These are phyloP conservation scores for Lamellibrachia columna DNA, from an alignment of 2,888 invertebrate species.

Conservation along the genomic window DNA sequence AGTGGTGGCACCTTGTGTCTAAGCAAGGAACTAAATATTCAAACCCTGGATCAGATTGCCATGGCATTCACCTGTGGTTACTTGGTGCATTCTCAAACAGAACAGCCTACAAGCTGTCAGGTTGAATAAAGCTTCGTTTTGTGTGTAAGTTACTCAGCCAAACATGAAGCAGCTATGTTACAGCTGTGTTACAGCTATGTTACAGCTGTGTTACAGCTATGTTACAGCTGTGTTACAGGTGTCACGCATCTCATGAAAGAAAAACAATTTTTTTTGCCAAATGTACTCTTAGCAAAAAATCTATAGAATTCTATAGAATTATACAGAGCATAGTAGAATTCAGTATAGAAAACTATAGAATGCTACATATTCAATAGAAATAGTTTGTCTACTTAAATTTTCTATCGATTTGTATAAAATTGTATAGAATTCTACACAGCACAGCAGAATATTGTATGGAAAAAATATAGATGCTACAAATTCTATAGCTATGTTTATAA, in stretches of 20 bases:
- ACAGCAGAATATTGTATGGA: too few species aligned
- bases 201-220: neutral
- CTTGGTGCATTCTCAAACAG: neutral
- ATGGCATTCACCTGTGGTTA: neutral
- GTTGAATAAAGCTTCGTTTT: neutral
- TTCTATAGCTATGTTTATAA: too few species aligned
- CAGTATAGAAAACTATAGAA: too few species aligned
- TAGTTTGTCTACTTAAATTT: too few species aligned
- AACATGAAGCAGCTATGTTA: neutral
- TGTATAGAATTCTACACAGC: too few species aligned
- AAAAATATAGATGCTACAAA: too few species aligned
- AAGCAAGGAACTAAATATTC: neutral
- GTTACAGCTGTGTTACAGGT: neutral
- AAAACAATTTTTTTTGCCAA: neutral
- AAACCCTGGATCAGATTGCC: neutral
- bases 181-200: neutral
- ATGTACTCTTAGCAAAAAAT: neutral
- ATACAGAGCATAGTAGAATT: too few species aligned
- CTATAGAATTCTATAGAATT: neutral
- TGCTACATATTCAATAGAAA: too few species aligned
- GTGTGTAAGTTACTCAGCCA: neutral
- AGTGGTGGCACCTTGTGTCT: constrained; percentile 12
- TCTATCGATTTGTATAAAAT: too few species aligned
- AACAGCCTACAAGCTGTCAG: neutral
- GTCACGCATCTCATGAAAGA: neutral